Percentiles rank a stretch among this genome's conserved stretches.
phyloP scores from a whole-genome alignment of 1,140 invertebrate species.

The Lanistes nyassanus region DNA sequence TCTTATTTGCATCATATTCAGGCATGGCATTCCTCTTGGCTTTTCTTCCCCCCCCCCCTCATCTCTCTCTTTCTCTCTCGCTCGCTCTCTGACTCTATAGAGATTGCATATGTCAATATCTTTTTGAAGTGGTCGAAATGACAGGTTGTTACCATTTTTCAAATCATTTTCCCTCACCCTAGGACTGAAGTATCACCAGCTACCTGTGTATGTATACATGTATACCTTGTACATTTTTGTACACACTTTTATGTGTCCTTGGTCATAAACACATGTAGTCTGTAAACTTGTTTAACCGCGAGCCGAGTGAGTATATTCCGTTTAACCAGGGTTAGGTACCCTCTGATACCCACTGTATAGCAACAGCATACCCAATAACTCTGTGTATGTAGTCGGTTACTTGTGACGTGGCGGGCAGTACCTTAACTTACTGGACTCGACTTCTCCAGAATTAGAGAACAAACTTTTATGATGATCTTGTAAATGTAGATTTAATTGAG shows the following conservation, averaged over 20 bases:
- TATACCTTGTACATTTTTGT: neutral
- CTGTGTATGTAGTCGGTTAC: too few relatives aligned
- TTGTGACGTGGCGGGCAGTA: too few relatives aligned
- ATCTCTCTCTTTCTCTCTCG: slow-evolving; percentile 6
- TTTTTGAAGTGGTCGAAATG: too few relatives aligned
- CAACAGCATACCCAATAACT: too few relatives aligned
- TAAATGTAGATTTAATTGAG: too few relatives aligned
- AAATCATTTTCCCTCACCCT: too few relatives aligned
- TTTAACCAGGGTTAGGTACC: too few relatives aligned
- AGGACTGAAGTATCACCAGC: neutral
- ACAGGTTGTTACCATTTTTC: neutral
- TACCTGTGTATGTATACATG: neutral
- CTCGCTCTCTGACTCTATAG: slow-evolving; percentile 1
- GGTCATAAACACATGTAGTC: neutral
- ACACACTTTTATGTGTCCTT: neutral
- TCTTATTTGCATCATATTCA: neutral
- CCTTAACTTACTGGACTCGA: too few relatives aligned
- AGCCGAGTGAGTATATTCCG: neutral
- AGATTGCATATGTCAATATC: neutral
- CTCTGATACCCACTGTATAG: too few relatives aligned
- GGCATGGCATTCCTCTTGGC: neutral
- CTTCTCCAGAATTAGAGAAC: too few relatives aligned
- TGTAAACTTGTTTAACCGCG: neutral
- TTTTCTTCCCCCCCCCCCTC: neutral
- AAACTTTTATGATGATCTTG: too few relatives aligned